phyloP scores from a whole-genome alignment of 2,797 vertebrate species.

The Vultur gryphus region DNA sequence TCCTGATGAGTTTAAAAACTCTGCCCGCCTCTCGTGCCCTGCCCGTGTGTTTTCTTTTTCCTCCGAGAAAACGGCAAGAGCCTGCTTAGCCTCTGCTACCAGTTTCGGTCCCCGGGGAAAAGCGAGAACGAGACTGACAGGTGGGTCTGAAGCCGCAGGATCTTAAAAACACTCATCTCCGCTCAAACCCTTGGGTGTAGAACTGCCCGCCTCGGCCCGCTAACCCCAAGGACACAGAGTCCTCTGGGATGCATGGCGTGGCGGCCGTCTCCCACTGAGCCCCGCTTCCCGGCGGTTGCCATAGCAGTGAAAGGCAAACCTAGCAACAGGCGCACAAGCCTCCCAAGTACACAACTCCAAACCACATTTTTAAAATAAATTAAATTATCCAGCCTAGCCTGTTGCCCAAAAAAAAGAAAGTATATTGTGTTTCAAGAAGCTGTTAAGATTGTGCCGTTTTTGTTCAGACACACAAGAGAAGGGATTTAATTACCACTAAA shows the following conservation, averaged over 20 bases:
- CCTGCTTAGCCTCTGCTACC: background rate
- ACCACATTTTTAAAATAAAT: slow-evolving; percentile 33
- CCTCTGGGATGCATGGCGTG: background rate
- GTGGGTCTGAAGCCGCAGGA: background rate
- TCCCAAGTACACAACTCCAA: slow-evolving; percentile 9
- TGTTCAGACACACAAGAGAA: background rate
- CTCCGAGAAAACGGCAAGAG: fast-evolving
- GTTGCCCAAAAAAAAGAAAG: background rate
- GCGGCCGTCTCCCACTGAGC: background rate
- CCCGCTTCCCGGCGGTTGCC: background rate
- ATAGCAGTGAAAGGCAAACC: slow-evolving; percentile 57
- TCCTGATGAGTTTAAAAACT: background rate
- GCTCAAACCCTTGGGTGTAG: background rate
- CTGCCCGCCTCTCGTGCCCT: fast-evolving
- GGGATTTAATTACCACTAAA: slow-evolving; percentile 5
- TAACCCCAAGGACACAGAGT: slow-evolving; percentile 21
- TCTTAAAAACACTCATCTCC: background rate
- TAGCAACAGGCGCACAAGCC: slow-evolving; percentile 35
- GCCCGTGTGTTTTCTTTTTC: background rate
- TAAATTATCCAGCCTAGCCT: slow-evolving; percentile 11
- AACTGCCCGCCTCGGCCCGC: background rate
- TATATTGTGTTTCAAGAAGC: background rate
- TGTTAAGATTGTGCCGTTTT: background rate
- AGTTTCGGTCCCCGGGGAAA: background rate
- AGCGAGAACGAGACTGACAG: background rate